Conservation (phyloP, 2,113 vertebrate genomes). For the Apus apus region DNA sequence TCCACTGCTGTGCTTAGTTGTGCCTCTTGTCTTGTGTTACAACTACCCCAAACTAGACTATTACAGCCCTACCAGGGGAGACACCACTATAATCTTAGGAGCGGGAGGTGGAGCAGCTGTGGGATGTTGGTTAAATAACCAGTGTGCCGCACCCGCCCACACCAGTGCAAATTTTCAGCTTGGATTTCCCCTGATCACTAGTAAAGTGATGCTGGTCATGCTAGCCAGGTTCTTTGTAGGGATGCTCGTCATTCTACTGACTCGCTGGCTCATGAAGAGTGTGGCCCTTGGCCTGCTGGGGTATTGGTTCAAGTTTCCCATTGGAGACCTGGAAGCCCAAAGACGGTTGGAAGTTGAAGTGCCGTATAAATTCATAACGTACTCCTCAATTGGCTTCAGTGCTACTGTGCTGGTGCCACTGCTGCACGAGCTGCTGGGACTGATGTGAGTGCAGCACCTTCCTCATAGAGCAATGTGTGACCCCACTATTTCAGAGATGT, state of each 20-base stretch:
- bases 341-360: slow-evolving; percentile 90
- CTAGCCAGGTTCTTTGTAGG: slow-evolving; percentile 79
- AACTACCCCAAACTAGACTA: slow-evolving; percentile 88
- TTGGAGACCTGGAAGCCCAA: slow-evolving; percentile 71
- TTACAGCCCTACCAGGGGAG: slow-evolving; percentile 91
- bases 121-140: slow-evolving; percentile 89
- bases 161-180: not conserved
- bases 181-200: slow-evolving; percentile 65
- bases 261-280: slow-evolving; percentile 77
- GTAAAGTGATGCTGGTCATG: not conserved
- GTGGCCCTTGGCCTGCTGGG: slow-evolving; percentile 77
- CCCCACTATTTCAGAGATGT: not conserved
- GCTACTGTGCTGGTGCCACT: slow-evolving; percentile 83
- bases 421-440: slow-evolving; percentile 79
- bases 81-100: slow-evolving; percentile 91
- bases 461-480: accelerated
- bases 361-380: slow-evolving; percentile 90
- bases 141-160: slow-evolving; percentile 44
- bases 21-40: slow-evolving; percentile 86
- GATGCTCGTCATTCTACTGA: slow-evolving; percentile 75
- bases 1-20: slow-evolving; percentile 75
- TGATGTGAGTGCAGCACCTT: slow-evolving; percentile 73
- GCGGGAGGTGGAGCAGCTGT: slow-evolving; percentile 80
- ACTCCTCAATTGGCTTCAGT: slow-evolving; percentile 83
- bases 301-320: slow-evolving; percentile 76